phyloP scores from a whole-genome alignment of 2,797 vertebrate species.

The Champsocephalus esox region DNA sequence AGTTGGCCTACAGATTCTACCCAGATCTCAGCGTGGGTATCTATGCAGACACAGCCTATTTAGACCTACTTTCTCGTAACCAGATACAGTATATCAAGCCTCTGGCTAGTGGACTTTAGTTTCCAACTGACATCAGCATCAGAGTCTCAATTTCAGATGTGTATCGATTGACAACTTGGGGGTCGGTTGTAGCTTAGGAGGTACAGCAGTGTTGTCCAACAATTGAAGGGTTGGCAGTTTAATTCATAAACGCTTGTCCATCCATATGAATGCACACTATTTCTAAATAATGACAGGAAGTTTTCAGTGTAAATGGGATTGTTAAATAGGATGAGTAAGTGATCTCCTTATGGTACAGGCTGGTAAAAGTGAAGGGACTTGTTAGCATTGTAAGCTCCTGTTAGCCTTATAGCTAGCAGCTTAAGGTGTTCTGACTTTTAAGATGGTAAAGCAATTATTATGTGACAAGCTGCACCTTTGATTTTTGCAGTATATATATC shows the following conservation, averaged over 20 bases:
- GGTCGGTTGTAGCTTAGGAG: neutral
- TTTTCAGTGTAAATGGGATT: no score
- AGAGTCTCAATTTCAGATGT: conserved; percentile 14
- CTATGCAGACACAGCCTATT: neutral
- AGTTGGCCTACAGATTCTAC: neutral
- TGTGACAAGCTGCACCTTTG: no score
- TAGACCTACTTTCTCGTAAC: conserved; percentile 9
- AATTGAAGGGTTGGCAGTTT: neutral
- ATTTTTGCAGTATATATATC: no score
- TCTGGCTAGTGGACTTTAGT: neutral
- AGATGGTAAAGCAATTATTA: no score
- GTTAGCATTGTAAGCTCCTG: no score
- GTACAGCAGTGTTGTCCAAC: neutral
- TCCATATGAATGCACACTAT: neutral
- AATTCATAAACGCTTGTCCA: no score
- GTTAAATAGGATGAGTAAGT: no score
- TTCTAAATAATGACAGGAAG: neutral
- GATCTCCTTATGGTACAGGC: no score
- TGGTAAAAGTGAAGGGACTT: no score
- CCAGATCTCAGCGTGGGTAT: conserved; percentile 5
- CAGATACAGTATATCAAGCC: neutral
- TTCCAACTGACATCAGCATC: conserved; percentile 6
- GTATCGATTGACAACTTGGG: neutral
- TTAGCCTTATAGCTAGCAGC: no score
- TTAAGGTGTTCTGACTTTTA: no score